Evolutionary conservation across 1,140 invertebrate genomes (phyloP), one percentile per base, ranked within the genome.

Genomic region (Aphis gossypii): DNA sequence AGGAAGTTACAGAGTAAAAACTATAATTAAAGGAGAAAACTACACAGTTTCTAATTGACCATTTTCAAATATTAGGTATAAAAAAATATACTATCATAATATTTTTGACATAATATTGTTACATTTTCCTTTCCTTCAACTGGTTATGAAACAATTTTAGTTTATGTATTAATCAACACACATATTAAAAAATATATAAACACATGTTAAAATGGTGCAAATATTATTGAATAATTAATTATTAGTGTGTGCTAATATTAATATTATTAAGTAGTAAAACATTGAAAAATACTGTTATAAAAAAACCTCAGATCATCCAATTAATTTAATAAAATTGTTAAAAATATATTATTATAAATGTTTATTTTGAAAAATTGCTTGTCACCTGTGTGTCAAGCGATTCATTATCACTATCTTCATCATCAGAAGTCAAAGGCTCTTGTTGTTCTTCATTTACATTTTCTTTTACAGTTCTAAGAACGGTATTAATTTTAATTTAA

Each of bases 371-470:
- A 92, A 76, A 93, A n/a, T 41, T 84, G 92, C 92, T 93, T 93
- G 92, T 93, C 92, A 93, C 92, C 92, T 93, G 82, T 56, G 92
- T 93, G 92, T 93, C 92, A 93, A 93, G 92, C 92, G 92, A 84
- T 93, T 93, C 92, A 84, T 56, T 92, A 82, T 93, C 92, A 93
- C 82, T 84, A 86, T 93, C 76, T 84, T 86, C 82, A 7, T 56
- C 92, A 93, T 93, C 82, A 93, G 92, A 86, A 82, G 46, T 93
- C 76, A 68, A 93, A n/a, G 44, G 41, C 18, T 83, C 82, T 54
- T 51, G 60, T 76, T 82, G 76, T 93, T 92, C 68, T 92, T 93
- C 92, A 56, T 41, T 86, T 38, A 41, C 38, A 8, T 54, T 84
- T 51, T 93, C 92, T 54, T 86, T 84, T 93, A 86, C 9, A 86